Percentiles rank a stretch among this genome's conserved stretches.
phyloP scores from a whole-genome alignment of 1,140 invertebrate species.

The Brachionus calyciflorus region DNA sequence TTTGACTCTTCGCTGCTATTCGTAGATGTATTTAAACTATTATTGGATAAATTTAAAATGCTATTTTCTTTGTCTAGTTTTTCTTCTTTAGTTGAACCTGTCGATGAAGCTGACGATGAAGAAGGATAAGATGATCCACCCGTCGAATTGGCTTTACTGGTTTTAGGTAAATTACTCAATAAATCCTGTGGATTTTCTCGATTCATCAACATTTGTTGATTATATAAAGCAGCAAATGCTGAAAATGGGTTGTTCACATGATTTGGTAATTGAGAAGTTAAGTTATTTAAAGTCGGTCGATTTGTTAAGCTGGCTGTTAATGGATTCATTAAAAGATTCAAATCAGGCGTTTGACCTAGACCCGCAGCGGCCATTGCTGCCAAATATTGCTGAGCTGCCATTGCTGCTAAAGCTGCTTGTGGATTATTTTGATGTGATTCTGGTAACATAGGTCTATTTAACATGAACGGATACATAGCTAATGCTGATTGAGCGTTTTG shows the following conservation, averaged over 20 bases:
- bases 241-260: neutral
- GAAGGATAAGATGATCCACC: neutral
- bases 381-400: slow-evolving; percentile 18
- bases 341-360: neutral
- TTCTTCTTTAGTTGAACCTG: slow-evolving; percentile 10
- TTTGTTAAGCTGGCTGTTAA: no score
- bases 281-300: no score
- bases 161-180: neutral
- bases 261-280: neutral
- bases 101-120: slow-evolving; percentile 6
- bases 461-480: slow-evolving; percentile 29
- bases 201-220: neutral
- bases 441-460: neutral
- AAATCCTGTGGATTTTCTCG: neutral
- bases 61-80: slow-evolving; percentile 22
- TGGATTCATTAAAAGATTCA: neutral
- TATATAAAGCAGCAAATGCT: slow-evolving; percentile 13
- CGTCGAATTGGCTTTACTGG: neutral
- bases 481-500: slow-evolving; percentile 6
- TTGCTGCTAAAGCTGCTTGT: slow-evolving; percentile 6
- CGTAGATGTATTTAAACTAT: no score
- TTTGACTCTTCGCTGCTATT: neutral
- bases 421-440: neutral
- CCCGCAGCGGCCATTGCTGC: neutral
- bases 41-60: neutral